A percentile compares a stretch with the other conserved stretches of the same genome.
Evolutionary conservation across 2,797 vertebrate genomes (phyloP).

Genomic region (Emys orbicularis): DNA sequence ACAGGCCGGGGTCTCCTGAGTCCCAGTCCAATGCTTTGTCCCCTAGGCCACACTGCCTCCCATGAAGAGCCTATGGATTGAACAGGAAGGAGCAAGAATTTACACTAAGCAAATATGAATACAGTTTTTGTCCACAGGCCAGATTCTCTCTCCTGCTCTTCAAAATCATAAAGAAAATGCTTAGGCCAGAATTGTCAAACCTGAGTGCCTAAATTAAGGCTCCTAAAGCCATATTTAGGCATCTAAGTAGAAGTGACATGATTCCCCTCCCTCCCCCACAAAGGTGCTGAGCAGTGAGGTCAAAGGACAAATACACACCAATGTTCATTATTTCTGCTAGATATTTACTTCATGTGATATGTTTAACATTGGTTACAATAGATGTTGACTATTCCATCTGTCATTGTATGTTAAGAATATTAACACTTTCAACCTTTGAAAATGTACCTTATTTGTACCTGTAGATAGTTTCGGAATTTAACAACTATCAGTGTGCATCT

Average conservation of each 20-base stretch:
- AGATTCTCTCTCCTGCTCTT: background rate
- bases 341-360: constrained; percentile 14
- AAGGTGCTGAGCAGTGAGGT: background rate
- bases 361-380: background rate
- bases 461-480: constrained; percentile 58
- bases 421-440: constrained; percentile 49
- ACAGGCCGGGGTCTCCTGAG: background rate
- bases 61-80: background rate
- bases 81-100: background rate
- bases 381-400: constrained; percentile 26
- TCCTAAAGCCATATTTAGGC: background rate
- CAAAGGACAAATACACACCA: background rate
- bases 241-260: background rate
- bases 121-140: fast-evolving
- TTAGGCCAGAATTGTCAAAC: background rate
- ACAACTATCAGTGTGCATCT: constrained; percentile 49
- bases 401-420: constrained; percentile 34
- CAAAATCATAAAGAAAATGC: background rate
- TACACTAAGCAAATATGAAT: background rate
- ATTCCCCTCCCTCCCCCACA: background rate
- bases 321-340: background rate
- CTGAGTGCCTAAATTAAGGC: background rate
- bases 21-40: background rate
- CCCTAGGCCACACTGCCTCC: background rate
- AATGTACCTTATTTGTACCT: constrained; percentile 33